phyloP scores from a whole-genome alignment of 2,797 vertebrate genomes.

The Sternotherus odoratus region DNA sequence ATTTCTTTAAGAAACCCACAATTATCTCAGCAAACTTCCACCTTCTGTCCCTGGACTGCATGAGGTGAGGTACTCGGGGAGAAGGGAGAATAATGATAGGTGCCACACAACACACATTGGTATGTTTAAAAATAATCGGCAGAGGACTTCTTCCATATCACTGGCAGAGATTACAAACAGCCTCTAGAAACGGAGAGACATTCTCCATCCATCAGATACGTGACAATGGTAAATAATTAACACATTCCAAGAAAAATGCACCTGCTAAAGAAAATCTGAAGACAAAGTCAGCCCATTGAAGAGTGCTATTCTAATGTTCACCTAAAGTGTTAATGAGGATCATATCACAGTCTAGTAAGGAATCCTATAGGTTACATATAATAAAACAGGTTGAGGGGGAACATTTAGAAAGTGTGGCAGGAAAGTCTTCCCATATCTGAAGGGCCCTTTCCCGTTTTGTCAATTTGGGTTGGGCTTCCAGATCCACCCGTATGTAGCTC shows the following conservation, averaged over 20 bases:
- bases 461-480: not conserved
- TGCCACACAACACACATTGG: fast-evolving
- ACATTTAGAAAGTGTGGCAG: not conserved
- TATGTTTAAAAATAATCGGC: not conserved
- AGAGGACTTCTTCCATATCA: not conserved
- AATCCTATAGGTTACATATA: not conserved
- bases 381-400: not conserved
- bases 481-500: not conserved
- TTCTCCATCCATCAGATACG: not conserved
- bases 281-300: not conserved
- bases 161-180: not conserved
- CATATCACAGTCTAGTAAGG: not conserved
- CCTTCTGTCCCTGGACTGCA: not conserved
- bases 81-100: not conserved
- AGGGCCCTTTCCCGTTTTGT: not conserved
- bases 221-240: not conserved
- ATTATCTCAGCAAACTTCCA: not conserved
- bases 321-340: not conserved
- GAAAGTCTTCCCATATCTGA: not conserved
- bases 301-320: not conserved
- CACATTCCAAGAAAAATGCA: not conserved
- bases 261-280: not conserved
- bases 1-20: not conserved
- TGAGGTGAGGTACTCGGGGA: not conserved
- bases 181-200: not conserved